Conservation (phyloP, 2,113 vertebrate species). For the Mungos mungo region DNA sequence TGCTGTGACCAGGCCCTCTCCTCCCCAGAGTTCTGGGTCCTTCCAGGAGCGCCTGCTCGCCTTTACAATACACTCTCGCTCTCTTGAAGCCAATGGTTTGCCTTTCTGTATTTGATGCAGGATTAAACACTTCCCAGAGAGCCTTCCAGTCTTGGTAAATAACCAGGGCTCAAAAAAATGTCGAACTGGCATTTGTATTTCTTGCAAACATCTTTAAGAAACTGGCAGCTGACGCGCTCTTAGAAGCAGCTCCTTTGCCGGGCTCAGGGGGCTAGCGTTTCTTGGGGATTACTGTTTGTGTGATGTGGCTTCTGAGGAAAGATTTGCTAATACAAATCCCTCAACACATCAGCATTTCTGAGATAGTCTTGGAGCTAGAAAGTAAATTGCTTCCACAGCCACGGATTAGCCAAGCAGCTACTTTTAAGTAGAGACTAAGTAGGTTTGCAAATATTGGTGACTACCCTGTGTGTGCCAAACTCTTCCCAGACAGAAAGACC, state of each 20-base stretch:
- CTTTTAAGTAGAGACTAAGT: background rate
- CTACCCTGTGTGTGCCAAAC: background rate
- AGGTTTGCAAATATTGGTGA: background rate
- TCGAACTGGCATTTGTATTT: background rate
- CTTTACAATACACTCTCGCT: background rate
- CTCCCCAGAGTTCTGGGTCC: background rate
- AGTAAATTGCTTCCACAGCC: background rate
- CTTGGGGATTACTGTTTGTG: background rate
- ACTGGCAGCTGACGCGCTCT: background rate
- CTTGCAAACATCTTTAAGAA: background rate
- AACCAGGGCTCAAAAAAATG: background rate
- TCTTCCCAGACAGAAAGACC: background rate
- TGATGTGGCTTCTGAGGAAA: background rate
- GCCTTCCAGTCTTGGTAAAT: background rate
- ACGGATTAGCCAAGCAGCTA: background rate
- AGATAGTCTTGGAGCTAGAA: background rate
- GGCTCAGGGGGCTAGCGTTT: fast-evolving
- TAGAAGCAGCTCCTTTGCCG: background rate
- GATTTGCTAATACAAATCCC: background rate
- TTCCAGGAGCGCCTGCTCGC: background rate
- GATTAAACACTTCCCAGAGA: constrained; percentile 36
- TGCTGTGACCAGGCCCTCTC: background rate
- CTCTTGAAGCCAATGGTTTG: background rate
- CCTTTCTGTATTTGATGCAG: background rate
- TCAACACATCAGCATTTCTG: background rate